phyloP scores from a whole-genome alignment of 2,797 vertebrate species.

The Ptychadena robeensis region DNA sequence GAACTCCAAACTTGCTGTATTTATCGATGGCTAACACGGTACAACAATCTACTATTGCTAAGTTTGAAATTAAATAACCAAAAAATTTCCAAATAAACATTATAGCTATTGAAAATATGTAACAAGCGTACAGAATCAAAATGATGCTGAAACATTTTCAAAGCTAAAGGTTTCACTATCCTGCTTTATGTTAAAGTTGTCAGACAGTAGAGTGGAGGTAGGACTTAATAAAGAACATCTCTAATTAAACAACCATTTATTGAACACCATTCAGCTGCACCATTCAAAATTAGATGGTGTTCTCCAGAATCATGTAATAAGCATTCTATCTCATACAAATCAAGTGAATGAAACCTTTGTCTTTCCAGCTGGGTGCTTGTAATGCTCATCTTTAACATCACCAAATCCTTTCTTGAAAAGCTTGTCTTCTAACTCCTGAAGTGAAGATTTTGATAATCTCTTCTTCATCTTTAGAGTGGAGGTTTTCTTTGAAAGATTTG shows the following conservation, averaged over 20 bases:
- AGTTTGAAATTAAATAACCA: no score
- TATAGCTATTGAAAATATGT: no score
- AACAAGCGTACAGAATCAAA: no score
- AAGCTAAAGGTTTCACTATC: background rate
- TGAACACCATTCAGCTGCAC: background rate
- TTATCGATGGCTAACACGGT: no score
- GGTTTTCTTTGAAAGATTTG: slow-evolving; percentile 45
- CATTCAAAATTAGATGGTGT: background rate
- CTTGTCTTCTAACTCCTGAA: slow-evolving; percentile 54
- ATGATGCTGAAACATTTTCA: no score
- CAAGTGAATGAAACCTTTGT: slow-evolving; percentile 53
- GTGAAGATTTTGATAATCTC: slow-evolving; percentile 59
- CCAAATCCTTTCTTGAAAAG: slow-evolving; percentile 52
- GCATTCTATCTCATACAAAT: slow-evolving; percentile 54
- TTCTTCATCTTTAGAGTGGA: slow-evolving; percentile 44
- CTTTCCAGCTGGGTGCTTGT: slow-evolving; percentile 53
- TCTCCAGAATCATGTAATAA: slow-evolving; percentile 37
- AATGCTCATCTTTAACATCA: slow-evolving; percentile 58
- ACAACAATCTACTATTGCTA: no score
- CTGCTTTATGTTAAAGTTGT: background rate
- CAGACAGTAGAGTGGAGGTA: background rate
- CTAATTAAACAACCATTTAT: slow-evolving; percentile 28
- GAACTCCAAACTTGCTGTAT: no score
- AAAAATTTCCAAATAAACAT: no score
- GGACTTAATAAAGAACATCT: background rate